phyloP scores from a whole-genome alignment of 2,797 vertebrate genomes.

The Myripristis jacobus region DNA sequence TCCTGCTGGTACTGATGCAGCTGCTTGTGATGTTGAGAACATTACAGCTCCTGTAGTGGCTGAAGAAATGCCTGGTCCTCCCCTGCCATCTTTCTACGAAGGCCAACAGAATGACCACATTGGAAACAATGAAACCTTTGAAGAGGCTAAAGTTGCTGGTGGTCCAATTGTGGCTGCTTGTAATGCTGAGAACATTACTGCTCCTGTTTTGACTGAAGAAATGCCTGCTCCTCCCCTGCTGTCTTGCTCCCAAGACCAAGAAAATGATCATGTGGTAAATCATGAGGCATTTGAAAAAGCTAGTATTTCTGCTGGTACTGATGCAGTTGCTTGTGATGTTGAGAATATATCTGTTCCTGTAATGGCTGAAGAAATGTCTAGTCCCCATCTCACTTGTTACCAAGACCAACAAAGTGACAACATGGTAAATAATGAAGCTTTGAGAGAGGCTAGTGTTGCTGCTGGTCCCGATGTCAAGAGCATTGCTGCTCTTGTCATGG shows the following conservation, averaged over 20 bases:
- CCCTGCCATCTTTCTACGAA: background rate
- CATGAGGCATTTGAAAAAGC: background rate
- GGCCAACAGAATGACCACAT: constrained; percentile 3
- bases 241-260: background rate
- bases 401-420: background rate
- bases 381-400: too few relatives aligned
- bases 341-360: background rate
- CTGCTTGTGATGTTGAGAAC: too few relatives aligned
- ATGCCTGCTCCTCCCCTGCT: background rate
- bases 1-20: background rate
- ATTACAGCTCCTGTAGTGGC: background rate
- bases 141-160: background rate
- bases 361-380: constrained; percentile 11
- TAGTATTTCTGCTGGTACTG: background rate
- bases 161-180: background rate
- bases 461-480: background rate
- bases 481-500: background rate
- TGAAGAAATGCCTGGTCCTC: background rate
- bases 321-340: background rate
- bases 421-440: background rate
- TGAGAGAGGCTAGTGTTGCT: rapidly evolving
- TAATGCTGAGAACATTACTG: background rate
- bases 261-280: background rate
- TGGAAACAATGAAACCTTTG: background rate
- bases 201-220: background rate